These are phyloP conservation scores for Pterocles burchelli DNA, from an alignment of 2,113 vertebrate genomes.

Conservation along the genomic window DNA sequence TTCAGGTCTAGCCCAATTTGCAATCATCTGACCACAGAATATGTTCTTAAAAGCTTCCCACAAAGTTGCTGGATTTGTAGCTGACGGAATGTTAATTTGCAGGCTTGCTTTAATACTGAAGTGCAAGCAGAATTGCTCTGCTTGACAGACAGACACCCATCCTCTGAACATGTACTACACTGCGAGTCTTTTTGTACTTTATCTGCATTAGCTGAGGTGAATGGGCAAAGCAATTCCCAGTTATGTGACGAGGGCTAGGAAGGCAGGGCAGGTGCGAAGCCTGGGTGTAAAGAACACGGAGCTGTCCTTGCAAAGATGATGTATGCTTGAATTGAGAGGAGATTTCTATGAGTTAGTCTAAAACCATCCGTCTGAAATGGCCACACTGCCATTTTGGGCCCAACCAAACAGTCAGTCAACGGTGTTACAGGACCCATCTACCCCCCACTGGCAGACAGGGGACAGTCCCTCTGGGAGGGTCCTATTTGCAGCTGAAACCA, in stretches of 20 bases:
- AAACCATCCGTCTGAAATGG: background rate
- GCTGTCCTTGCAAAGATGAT: background rate
- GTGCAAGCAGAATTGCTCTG: constrained; percentile 17
- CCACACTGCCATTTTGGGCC: background rate
- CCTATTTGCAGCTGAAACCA: background rate
- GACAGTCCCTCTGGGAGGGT: accelerated
- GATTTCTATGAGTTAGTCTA: background rate
- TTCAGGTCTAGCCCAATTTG: constrained; percentile 46
- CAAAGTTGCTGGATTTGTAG: constrained; percentile 39
- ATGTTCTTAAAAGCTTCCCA: constrained; percentile 40
- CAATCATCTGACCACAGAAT: constrained; percentile 50
- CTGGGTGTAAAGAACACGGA: background rate
- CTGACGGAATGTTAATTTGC: constrained; percentile 57
- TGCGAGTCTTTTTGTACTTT: constrained; percentile 15
- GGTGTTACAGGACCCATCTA: background rate
- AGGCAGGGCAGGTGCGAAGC: background rate
- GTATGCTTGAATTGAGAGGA: background rate
- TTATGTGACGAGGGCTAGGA: background rate
- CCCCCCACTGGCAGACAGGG: background rate
- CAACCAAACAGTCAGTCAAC: background rate
- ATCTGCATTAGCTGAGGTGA: background rate
- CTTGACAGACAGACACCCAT: constrained; percentile 24
- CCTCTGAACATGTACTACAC: background rate
- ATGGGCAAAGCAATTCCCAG: background rate
- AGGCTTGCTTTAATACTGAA: constrained; percentile 58